Evolutionary conservation across 2,797 vertebrate species (phyloP).

Genomic region (Argya squamiceps): DNA sequence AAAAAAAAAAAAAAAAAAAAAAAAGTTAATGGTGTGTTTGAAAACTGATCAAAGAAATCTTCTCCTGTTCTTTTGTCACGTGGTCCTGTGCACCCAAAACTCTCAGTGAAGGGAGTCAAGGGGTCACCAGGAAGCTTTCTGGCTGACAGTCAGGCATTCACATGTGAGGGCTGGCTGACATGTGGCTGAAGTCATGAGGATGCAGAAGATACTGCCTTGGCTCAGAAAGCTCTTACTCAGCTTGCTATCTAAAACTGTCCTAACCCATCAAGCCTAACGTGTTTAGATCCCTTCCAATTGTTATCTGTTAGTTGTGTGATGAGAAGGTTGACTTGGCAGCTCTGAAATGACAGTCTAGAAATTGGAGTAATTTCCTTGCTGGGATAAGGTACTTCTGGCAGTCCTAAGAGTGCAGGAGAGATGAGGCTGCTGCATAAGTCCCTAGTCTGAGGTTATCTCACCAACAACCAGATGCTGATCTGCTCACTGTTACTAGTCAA

Average conservation of each 20-base stretch:
- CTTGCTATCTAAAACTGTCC: constrained; percentile 62
- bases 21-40: neutral
- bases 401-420: constrained; percentile 9
- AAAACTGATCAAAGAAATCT: neutral
- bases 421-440: constrained; percentile 56
- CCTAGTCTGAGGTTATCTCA: constrained; percentile 31
- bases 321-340: constrained; percentile 68
- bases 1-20: neutral
- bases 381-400: constrained; percentile 64
- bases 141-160: neutral
- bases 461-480: constrained; percentile 26
- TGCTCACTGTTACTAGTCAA: neutral
- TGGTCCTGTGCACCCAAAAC: neutral
- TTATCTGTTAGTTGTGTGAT: constrained; percentile 46
- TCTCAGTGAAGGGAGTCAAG: neutral
- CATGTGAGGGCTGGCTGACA: neutral
- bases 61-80: neutral
- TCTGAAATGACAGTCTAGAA: constrained; percentile 70
- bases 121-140: neutral
- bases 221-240: constrained; percentile 26
- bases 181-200: constrained; percentile 8
- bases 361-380: constrained; percentile 69
- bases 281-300: constrained; percentile 57
- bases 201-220: constrained; percentile 4
- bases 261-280: constrained; percentile 32